Evolutionary conservation across 2,113 vertebrate species (phyloP), one percentile per base, ranked within the genome.

Genomic region (Zosterops borbonicus): DNA sequence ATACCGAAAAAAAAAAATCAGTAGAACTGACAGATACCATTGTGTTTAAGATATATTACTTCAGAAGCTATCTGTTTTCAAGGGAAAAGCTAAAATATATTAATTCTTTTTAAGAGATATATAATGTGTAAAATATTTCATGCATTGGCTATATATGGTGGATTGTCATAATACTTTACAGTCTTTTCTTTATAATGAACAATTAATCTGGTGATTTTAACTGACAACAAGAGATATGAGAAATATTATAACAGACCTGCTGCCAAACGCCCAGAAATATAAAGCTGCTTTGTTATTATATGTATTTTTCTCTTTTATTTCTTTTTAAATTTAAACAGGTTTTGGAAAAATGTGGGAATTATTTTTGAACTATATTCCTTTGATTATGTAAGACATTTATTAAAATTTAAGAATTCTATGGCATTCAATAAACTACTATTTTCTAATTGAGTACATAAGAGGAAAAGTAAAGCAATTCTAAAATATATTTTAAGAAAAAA

Each of bases 401-500:
- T 49, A 71, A 76, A 77, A 68, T 83, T 63, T 23, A 56, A 37
- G 44, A 70, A 63, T 90, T 88, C 71, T 95, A 91, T 88, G 71
- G 22, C 47, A 80, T 67, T 95, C 85, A 78, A 31, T 70, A 95
- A 92, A 14, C 35, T 56, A 78, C 47, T 96, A 86, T 95, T 97
- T 95, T 96, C 75, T 96, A 86, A 90, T 84, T 35, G 11, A 96
- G 28, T 53, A 49, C 25, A 2, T 56, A 58, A 62, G 3, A 47
- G 44, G 29, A 46, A 90, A 95, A 90, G 50, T 23, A 88, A 96
- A 93, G 27, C 6, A 90, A 90, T 60, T 92, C 83, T 86, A 65
- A 95, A 89, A 21, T 95, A 88, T 94, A 95, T 96, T 97, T 97
- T 96, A 93, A 49, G 65, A 41, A 64, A 76, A 76, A 89, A 74